Conservation (phyloP, 1,140 invertebrate genomes). For the Conus ventricosus region DNA sequence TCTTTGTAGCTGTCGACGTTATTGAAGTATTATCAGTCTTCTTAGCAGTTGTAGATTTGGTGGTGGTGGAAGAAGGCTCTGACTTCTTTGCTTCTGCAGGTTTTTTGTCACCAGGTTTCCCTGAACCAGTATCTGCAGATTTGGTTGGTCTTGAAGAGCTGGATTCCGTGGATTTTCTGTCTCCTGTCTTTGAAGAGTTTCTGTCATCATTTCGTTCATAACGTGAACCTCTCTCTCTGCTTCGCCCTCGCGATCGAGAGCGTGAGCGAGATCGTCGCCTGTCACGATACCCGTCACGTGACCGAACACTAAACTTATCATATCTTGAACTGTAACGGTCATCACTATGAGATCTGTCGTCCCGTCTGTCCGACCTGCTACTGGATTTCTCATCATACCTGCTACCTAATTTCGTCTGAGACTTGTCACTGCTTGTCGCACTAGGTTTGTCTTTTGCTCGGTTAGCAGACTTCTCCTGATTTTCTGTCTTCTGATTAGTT, state of each 20-base stretch:
- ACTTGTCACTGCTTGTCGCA: not conserved
- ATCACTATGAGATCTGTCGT: not conserved
- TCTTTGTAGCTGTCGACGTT: not conserved
- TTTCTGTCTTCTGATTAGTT: not conserved
- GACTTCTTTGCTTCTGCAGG: not conserved
- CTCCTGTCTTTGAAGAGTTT: not conserved
- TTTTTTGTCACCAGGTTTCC: not conserved
- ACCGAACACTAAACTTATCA: too few relatives aligned
- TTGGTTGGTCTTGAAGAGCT: not conserved
- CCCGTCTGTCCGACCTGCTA: not conserved
- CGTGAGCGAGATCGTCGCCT: not conserved
- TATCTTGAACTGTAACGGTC: slow-evolving; percentile 3
- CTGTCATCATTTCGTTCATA: not conserved
- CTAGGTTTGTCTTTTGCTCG: not conserved
- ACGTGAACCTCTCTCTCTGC: slow-evolving; percentile 18
- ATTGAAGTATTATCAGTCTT: not conserved
- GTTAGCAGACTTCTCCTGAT: not conserved
- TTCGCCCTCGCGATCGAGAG: not conserved
- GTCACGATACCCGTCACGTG: not conserved
- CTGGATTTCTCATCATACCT: not conserved
- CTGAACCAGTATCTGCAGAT: not conserved
- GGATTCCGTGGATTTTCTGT: slow-evolving; percentile 4
- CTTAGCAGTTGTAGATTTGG: not conserved
- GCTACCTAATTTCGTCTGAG: not conserved
- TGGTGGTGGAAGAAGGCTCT: not conserved